Conservation (phyloP, 1,140 invertebrate species). For the Dendrolimus kikuchii region DNA sequence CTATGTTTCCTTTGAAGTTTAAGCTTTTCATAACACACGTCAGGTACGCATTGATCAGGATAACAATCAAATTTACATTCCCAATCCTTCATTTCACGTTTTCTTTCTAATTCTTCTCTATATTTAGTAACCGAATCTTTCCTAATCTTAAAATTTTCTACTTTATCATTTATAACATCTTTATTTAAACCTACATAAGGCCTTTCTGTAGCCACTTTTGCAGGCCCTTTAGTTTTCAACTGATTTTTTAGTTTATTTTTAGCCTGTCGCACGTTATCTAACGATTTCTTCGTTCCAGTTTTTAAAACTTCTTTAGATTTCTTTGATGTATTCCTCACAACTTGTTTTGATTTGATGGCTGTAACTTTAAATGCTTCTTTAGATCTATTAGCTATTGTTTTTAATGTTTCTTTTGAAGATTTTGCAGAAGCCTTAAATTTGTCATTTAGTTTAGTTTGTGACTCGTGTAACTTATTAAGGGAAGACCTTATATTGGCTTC, state of each 20-base stretch:
- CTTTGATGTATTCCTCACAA: slow-evolving; percentile 13
- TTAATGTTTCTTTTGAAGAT: too few relatives aligned
- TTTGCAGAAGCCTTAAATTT: too few relatives aligned
- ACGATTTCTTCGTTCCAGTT: slow-evolving; percentile 16
- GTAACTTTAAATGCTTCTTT: background rate
- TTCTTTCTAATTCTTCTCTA: slow-evolving; percentile 26
- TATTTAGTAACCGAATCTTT: slow-evolving; percentile 37
- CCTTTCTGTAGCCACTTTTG: background rate
- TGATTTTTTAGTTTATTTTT: slow-evolving; percentile 19
- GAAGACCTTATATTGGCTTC: too few relatives aligned
- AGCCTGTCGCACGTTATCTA: slow-evolving; percentile 16
- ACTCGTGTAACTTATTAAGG: too few relatives aligned
- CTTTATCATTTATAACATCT: slow-evolving; percentile 1
- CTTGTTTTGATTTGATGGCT: slow-evolving; percentile 1
- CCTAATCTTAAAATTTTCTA: slow-evolving; percentile 22
- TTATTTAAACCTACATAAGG: background rate
- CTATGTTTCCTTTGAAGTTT: slow-evolving; percentile 11
- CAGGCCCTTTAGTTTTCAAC: slow-evolving; percentile 2
- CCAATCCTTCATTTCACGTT: slow-evolving; percentile 20
- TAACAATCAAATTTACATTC: slow-evolving; percentile 22
- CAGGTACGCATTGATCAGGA: slow-evolving; percentile 21
- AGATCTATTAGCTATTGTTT: too few relatives aligned
- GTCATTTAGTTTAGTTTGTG: too few relatives aligned
- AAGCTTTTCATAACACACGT: slow-evolving; percentile 26
- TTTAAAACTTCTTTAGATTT: slow-evolving; percentile 20